Base-by-base conservation (phyloP, 2,797 vertebrate genomes). In the Phyllotis vaccarum region DNA sequence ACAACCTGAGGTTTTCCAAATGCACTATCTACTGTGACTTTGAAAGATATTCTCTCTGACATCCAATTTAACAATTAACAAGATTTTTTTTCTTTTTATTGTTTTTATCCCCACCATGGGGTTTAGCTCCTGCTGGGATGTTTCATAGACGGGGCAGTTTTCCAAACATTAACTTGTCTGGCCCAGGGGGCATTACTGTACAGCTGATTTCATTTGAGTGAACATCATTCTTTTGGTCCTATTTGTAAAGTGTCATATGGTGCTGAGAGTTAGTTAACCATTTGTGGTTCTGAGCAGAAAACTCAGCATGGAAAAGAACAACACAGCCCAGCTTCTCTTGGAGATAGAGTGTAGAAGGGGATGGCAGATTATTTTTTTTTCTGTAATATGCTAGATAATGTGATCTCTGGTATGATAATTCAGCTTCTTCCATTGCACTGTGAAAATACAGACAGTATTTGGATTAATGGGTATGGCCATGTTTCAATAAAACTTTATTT, bases 201-300 rank as follows among this genome's bases (percentile, higher is more conserved):
- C 91, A 87, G 97, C 93, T 93, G 97, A 97, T 96, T 97, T 95
- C 97, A 97, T 97, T 31, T 81, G 95, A 95, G 79, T 90, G 93
- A 97, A 95, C 95, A 97, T 87, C 97, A 95, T 97, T 98, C 94
- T 95, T 97, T 94, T 96, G 93, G 95, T 97, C 92, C 96, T 96
- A 96, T 96, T 97, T 97, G 89, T 89, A 89, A 95, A 97, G 94
- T 97, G 90, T 97, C 96, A 88, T 79, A 68, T 90, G 80, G 94
- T 72, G 76, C 92, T 95, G 79, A 92, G 86, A 85, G 80, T 93
- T 89, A 64, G 70, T 97, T 97, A 97, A 97, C 96, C 87, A 24
- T 94, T 96, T 94, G 78, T 80, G 66, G 81, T 93, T 89, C 90
- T 91, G 79, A 90, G 52, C 19, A 72, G 85, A n/a, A 90, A 78